Conservation (phyloP, 2,888 invertebrate genomes). For the Ptilodon capucinus region DNA sequence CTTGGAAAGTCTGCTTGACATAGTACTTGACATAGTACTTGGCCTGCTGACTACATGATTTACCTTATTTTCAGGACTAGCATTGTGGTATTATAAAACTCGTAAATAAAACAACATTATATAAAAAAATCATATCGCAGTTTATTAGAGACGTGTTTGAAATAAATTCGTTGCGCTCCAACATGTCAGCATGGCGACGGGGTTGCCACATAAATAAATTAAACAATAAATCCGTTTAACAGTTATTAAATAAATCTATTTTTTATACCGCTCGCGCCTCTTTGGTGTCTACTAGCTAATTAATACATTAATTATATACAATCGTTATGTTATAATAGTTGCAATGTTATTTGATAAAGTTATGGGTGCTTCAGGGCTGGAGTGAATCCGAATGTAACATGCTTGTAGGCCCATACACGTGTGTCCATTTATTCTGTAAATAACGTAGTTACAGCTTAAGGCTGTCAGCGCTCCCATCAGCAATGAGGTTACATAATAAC, state of each 20-base stretch:
- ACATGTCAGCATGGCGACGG: slow-evolving; percentile 37
- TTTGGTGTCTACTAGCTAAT: slow-evolving; percentile 82
- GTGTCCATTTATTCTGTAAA: too few relatives aligned
- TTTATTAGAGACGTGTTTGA: slow-evolving; percentile 62
- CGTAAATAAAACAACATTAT: slow-evolving; percentile 38
- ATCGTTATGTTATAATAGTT: slow-evolving; percentile 41
- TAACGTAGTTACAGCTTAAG: too few relatives aligned
- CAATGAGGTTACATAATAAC: too few relatives aligned
- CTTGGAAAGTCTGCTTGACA: too few relatives aligned
- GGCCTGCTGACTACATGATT: too few relatives aligned
- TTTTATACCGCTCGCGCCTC: slow-evolving; percentile 63
- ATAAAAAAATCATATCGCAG: slow-evolving; percentile 62
- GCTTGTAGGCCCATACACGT: too few relatives aligned
- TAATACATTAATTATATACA: slow-evolving; percentile 41
- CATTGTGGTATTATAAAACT: slow-evolving; percentile 3
- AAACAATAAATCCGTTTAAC: slow-evolving; percentile 75
- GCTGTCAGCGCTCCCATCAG: too few relatives aligned
- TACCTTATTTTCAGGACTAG: slow-evolving; percentile 2
- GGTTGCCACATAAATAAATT: slow-evolving; percentile 65
- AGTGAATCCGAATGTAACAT: neutral
- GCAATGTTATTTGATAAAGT: slow-evolving; percentile 14
- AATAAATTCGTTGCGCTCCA: slow-evolving; percentile 60
- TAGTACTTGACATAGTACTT: too few relatives aligned
- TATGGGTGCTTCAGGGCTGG: neutral
- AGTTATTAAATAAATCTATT: slow-evolving; percentile 71